Evolutionary conservation across 2,113 vertebrate genomes (phyloP).

Genomic region (Platycercus adscitus): DNA sequence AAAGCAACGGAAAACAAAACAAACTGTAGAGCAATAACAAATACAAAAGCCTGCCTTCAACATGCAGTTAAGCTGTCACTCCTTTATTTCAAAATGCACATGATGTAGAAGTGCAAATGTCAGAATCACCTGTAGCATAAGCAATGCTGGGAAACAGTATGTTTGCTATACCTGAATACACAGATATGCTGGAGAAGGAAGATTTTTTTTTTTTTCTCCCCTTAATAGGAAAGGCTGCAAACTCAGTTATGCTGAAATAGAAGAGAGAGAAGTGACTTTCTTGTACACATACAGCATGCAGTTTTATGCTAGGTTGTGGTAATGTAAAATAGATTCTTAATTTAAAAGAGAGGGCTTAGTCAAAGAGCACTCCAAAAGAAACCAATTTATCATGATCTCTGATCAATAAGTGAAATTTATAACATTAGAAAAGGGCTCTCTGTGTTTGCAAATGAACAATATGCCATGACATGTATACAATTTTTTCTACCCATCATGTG

Average conservation of each 20-base stretch:
- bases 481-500: conserved; percentile 14
- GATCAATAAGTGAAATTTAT: conserved; percentile 56
- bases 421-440: conserved; percentile 29
- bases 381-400: conserved; percentile 23
- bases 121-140: background rate
- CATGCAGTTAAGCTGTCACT: background rate
- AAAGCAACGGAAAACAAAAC: too few species aligned
- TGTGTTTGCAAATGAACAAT: conserved; percentile 29
- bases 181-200: background rate
- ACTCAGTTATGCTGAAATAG: background rate
- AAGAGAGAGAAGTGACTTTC: background rate
- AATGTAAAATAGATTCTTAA: conserved; percentile 55
- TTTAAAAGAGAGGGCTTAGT: conserved; percentile 33
- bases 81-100: conserved; percentile 2
- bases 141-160: background rate
- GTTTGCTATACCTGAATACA: background rate
- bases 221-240: background rate
- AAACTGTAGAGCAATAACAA: background rate
- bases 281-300: background rate
- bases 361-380: conserved; percentile 14
- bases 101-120: background rate
- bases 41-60: background rate
- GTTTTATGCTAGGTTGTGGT: background rate
- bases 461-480: background rate
- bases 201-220: background rate